These are phyloP conservation scores for Pollenia griseotomentosa DNA, from an alignment of 2,888 invertebrate genomes.

Conservation along the genomic window DNA sequence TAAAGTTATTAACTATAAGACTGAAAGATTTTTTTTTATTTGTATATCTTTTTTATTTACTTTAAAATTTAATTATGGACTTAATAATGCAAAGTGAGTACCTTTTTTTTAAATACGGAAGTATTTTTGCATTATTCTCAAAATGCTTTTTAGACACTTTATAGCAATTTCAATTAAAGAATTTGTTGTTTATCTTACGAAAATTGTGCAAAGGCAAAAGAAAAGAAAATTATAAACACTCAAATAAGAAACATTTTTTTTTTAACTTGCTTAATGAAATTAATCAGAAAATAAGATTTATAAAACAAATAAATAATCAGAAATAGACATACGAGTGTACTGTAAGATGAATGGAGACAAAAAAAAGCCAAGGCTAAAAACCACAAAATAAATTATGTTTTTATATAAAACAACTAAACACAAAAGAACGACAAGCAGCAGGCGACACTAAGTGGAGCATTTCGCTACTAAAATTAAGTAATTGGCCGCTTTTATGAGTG, in stretches of 20 bases:
- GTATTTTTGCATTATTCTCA: not conserved
- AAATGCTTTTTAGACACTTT: constrained; percentile 23
- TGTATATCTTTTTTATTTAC: no score
- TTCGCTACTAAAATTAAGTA: not conserved
- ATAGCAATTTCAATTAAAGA: constrained; percentile 45
- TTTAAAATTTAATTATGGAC: not conserved
- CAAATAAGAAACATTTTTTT: constrained; percentile 26
- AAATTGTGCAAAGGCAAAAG: not conserved
- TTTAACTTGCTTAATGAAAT: constrained; percentile 47
- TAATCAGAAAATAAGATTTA: constrained; percentile 47
- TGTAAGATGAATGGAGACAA: constrained; percentile 31
- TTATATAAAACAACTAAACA: not conserved
- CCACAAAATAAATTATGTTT: constrained; percentile 21
- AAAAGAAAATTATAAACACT: constrained; percentile 21
- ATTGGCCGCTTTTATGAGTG: no score
- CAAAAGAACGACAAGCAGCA: constrained; percentile 32
- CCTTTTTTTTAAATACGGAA: constrained; percentile 17
- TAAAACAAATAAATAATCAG: constrained; percentile 30
- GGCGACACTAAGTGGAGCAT: not conserved
- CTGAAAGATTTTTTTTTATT: no score
- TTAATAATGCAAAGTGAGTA: not conserved
- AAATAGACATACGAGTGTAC: constrained; percentile 8
- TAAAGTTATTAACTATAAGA: no score
- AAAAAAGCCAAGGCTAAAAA: constrained; percentile 32
- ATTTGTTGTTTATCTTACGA: constrained; percentile 32